These are phyloP conservation scores for Bacillus rossius DNA, from an alignment of 1,140 invertebrate genomes.

Conservation along the genomic window DNA sequence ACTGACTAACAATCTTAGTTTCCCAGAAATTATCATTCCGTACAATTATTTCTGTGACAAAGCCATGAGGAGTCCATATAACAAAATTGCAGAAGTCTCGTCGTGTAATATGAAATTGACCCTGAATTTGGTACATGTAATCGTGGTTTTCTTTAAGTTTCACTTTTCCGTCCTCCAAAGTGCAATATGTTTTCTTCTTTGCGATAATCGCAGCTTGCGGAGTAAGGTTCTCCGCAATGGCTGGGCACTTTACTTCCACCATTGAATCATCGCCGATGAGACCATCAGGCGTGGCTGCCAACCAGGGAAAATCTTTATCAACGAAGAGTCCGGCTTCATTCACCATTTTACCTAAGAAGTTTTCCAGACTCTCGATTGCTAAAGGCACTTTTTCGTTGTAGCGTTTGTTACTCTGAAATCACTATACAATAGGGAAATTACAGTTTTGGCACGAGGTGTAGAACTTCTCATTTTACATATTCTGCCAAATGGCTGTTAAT, in stretches of 20 bases:
- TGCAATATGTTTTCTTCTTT: not conserved
- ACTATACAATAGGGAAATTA: not conserved
- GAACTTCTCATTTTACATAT: constrained; percentile 2
- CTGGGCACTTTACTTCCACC: too few relatives aligned
- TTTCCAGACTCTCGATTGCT: not conserved
- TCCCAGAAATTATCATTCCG: constrained; percentile 1
- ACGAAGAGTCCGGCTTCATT: not conserved
- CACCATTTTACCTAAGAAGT: not conserved
- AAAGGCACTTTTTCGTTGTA: not conserved
- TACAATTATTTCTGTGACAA: not conserved
- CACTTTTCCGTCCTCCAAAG: not conserved
- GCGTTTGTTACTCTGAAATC: not conserved
- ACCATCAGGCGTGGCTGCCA: not conserved
- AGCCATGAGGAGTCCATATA: not conserved
- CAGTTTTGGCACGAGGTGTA: not conserved
- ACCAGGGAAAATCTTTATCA: not conserved
- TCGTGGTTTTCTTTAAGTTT: constrained; percentile 1
- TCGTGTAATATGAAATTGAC: constrained; percentile 1
- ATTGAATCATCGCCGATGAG: too few relatives aligned
- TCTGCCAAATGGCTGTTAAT: constrained; percentile 3
- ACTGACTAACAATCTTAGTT: not conserved
- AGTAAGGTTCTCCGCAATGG: too few relatives aligned
- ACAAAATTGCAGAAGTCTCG: not conserved
- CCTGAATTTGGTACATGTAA: constrained; percentile 5
- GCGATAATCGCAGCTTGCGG: too few relatives aligned